Base-by-base conservation (phyloP, 2,113 vertebrate species). In the Pitta sordida region DNA sequence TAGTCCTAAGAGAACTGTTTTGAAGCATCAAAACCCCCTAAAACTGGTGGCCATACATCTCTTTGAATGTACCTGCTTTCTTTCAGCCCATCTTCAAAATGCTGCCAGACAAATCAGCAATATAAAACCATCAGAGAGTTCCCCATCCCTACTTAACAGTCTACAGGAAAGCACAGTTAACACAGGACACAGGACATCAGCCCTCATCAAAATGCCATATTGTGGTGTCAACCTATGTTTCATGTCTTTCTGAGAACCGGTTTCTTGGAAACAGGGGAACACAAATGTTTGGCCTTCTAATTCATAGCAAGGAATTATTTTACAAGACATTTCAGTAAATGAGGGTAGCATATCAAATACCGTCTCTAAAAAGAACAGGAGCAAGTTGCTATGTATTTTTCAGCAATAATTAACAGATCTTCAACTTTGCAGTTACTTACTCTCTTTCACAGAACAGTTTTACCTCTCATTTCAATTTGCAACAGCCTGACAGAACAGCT, bases 351-450 rank as follows among this genome's bases (percentile, higher is more conserved):
- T 85, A 91, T 90, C 88, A 91, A 94, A 86, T 43, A 70, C n/a
- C 1, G 5, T 44, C 68, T 94, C 79, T 59, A 88, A 93, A 96
- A 86, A 91, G 70, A 67, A 68, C 7, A 74, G 52, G 22, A 86
- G 37, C 59, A 74, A 93, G 96, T 94, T 96, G 96, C 95, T 96
- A 93, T 95, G 92, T 96, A 96, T 86, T 95, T 95, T 96, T 91
- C 79, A 88, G 43, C 68, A 96, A 95, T 96, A 95, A 96, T 96
- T 96, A 96, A 96, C 96, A 90, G 85, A 90, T 59, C 48, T 53
- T 53, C 71, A 59, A 29, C 59, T 60, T 36, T 21, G 34, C 43
- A 94, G 43, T 48, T 68, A 55, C 63, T 81, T 84, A 43, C 44
- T 90, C 64, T 79, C 70, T 39, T 70, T 91, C 83, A 68, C 58